Evolutionary conservation across 2,797 vertebrate genomes (phyloP).

Genomic region (Cirrhinus molitorella): DNA sequence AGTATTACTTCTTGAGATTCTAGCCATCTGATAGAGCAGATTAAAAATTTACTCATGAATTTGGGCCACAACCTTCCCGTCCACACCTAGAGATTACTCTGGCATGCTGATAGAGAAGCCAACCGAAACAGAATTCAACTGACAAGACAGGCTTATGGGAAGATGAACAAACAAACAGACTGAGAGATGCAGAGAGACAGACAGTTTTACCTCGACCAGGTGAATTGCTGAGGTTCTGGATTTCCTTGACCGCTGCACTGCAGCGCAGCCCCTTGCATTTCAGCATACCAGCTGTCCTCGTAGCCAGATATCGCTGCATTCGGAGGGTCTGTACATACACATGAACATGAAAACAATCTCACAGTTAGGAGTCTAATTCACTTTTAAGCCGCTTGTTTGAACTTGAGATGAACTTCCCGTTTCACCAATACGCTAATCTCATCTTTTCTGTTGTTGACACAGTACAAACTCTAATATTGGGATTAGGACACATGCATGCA

Average conservation of each 20-base stretch:
- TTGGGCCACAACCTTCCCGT: conserved; percentile 35
- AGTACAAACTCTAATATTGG: neutral
- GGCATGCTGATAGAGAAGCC: conserved; percentile 44
- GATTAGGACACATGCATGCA: neutral
- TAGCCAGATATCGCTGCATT: conserved; percentile 82
- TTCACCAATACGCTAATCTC: neutral
- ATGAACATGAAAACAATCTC: neutral
- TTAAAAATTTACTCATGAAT: conserved; percentile 38
- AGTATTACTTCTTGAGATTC: neutral
- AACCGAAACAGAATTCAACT: conserved; percentile 35
- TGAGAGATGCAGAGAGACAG: neutral
- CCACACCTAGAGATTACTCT: conserved; percentile 58
- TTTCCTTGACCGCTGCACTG: conserved; percentile 87
- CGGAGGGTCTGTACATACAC: conserved; percentile 79
- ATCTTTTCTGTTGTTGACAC: neutral
- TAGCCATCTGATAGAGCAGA: conserved; percentile 10
- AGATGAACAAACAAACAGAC: conserved; percentile 25
- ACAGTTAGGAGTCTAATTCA: neutral
- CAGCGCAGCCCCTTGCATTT: conserved; percentile 79
- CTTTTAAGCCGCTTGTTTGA: conserved; percentile 11
- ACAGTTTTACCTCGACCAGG: conserved; percentile 85
- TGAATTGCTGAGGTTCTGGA: conserved; percentile 84
- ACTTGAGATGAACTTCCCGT: conserved; percentile 1
- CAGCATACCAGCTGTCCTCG: conserved; percentile 79
- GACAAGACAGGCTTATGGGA: conserved; percentile 50